Percentiles rank a stretch among this genome's conserved stretches.
Conservation (phyloP, 2,797 vertebrate genomes). For the Danio choprae region DNA sequence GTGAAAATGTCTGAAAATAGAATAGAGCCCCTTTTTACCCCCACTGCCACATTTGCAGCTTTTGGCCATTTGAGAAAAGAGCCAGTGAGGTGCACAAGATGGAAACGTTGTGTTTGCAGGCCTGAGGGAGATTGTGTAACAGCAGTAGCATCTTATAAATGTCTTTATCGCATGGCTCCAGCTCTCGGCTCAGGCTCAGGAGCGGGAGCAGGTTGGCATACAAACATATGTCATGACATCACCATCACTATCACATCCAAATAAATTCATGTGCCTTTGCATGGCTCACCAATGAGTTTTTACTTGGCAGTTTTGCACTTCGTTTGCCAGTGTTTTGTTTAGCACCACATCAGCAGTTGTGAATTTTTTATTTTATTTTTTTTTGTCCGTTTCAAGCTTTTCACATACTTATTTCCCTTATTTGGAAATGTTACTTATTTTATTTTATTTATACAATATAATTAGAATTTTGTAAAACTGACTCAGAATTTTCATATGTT, state of each 20-base stretch:
- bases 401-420: too few species aligned
- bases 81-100: conserved; percentile 43
- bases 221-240: conserved; percentile 4
- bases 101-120: conserved; percentile 28
- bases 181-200: background rate
- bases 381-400: too few species aligned
- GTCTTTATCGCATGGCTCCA: conserved; percentile 29
- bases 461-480: too few species aligned
- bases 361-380: background rate
- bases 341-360: background rate
- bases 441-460: too few species aligned
- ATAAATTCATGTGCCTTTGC: background rate
- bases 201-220: background rate
- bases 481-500: too few species aligned
- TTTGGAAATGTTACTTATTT: too few species aligned
- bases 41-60: background rate
- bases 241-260: background rate
- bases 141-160: conserved; percentile 33
- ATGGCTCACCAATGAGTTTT: background rate
- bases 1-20: conserved; percentile 16
- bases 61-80: conserved; percentile 38
- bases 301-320: background rate
- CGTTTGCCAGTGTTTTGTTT: background rate
- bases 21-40: background rate
- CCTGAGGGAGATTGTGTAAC: conserved; percentile 44